These are phyloP conservation scores for Cephalopachus bancanus DNA, from an alignment of 2,797 vertebrate species.

Conservation along the genomic window DNA sequence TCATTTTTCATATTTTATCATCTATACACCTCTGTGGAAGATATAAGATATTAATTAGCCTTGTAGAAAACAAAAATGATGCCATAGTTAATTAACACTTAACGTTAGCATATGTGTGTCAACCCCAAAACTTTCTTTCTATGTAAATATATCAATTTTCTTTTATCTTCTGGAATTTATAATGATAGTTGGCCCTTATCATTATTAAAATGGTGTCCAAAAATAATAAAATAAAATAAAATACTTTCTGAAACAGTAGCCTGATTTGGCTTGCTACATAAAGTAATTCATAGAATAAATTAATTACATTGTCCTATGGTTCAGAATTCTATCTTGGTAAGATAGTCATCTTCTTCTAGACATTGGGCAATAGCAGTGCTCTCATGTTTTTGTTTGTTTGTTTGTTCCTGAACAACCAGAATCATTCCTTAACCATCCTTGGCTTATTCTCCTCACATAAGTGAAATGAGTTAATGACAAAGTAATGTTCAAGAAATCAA, in stretches of 20 bases:
- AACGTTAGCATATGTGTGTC: neutral
- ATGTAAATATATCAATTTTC: neutral
- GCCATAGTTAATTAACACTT: neutral
- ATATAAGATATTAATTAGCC: neutral
- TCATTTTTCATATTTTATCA: slow-evolving; percentile 23
- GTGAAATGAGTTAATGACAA: slow-evolving; percentile 75
- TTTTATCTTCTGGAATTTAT: slow-evolving; percentile 48
- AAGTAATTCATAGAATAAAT: neutral
- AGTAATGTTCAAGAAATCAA: slow-evolving; percentile 77
- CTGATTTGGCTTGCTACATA: neutral
- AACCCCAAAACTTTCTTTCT: neutral
- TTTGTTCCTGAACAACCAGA: slow-evolving; percentile 26
- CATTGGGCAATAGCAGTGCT: neutral
- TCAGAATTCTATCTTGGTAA: slow-evolving; percentile 36
- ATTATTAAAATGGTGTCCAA: slow-evolving; percentile 20
- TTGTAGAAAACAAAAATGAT: slow-evolving; percentile 17
- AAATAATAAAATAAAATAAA: too few species aligned
- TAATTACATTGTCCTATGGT: neutral
- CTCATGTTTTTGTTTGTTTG: neutral
- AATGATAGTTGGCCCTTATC: neutral
- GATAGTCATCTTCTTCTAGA: slow-evolving; percentile 13
- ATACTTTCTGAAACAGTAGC: neutral
- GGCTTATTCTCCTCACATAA: slow-evolving; percentile 70
- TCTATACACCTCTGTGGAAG: neutral
- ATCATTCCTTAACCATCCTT: slow-evolving; percentile 51